Base-by-base conservation (phyloP, 2,888 invertebrate genomes). In the Cartodere bifasciata region DNA sequence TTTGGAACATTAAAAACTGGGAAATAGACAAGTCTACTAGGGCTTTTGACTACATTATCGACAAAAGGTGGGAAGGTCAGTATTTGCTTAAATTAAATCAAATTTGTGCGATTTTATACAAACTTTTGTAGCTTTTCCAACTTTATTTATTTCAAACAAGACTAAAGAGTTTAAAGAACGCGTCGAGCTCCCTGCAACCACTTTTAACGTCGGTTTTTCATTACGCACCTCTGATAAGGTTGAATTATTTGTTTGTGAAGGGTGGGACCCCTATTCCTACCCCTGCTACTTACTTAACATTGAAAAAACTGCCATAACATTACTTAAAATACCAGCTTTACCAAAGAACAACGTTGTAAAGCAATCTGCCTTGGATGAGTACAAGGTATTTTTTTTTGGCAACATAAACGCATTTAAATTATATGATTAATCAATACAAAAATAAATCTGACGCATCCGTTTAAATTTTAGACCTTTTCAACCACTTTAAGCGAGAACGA, bases 31-130 rank as follows among this genome's bases (percentile, higher is more conserved):
- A 40, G 7, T 49, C 51, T 16, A 38, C 43, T 9, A 49, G 39
- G 35, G 50, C 46, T 16, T 45, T 46, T 29, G 45, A 50, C 29
- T 43, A 50, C 29, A 46, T 54, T 24, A 41, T 45, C 9, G 58
- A 58, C 28, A 39, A 40, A 6, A 38, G 58, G 38, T 56, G 56
- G 56, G 54, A 56, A 49, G 52, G 56, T 56, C 43, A 39, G 32
- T 32, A 28, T 22, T 28, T 13, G 22, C n/a, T 22, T 9, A 17
- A 22, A 22, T n/a, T 22, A 22, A 22, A 6, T 4, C 22, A 10
- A n/a, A 22, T 22, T 10, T 11, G n/a, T 22, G 10, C 11, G 22
- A 11, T 22, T 4, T 6, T 7, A 17, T 17, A 22, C 5, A 22
- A 22, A 22, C 22, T 12, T 25, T 44, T 46, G 29, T 32, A 56